Base-by-base conservation (phyloP, 2,113 vertebrate species). In the Aspiorhynchus laticeps region DNA sequence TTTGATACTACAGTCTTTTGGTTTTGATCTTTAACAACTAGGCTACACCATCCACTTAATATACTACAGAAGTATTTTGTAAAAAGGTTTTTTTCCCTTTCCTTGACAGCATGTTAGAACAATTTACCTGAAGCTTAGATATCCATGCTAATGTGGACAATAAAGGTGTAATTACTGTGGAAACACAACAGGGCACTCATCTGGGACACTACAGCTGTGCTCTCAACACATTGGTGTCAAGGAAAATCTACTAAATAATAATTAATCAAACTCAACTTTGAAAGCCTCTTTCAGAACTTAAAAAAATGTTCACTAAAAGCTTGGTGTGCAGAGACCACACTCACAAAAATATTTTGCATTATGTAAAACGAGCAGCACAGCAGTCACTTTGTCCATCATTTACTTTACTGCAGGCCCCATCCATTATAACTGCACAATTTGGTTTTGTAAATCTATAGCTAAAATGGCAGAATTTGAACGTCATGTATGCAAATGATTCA, bases 171-270 rank as follows among this genome's bases (percentile, higher is more conserved):
- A 59, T 59, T 88, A 67, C 76, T 82, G 26, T 71, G 69, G 36
- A 85, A 43, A 46, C 14, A 17, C 26, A 5, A 65, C n/a, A 77
- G 14, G 76, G 17, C 46, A 43, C 41, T 31, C 78, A 77, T 74
- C 80, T 85, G 87, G 69, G 83, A 85, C 14, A 9, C 77, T 53
- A 19, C 43, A 74, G 38, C 59, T 75, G 67, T 53, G 56, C 12
- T 59, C 41, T 53, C 31, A 61, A 53, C 43, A 76, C 41, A 43
- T 2, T 43, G 41, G 43, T 26, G 26, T 17, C 24, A 15, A 31
- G 76, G 15, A 56, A 56, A 78, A 53, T 15, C 21, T 36, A 28
- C 19, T 36, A 33, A n/a, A 19, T 17, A 53, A 31, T 53, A 31
- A 78, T 78, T 33, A 53, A 33, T 33, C 38, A 63, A 80, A 43